Evolutionary conservation across 2,888 invertebrate species (phyloP).

Genomic region (Brachyopa scutellaris): DNA sequence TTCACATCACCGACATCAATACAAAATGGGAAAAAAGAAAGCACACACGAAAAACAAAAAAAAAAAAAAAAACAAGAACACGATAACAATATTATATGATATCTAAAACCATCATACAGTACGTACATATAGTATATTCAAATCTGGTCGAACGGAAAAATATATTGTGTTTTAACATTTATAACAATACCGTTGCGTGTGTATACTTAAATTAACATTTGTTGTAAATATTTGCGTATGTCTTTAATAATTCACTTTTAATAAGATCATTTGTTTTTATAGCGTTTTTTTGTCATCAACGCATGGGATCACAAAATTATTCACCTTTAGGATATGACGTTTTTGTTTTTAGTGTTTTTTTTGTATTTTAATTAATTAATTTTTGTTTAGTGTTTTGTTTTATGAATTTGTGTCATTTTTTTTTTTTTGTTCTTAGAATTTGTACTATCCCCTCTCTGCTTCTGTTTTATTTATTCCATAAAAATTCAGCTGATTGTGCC

Average conservation of each 20-base stretch:
- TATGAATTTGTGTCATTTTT: slow-evolving; percentile 6
- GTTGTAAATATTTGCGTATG: slow-evolving; percentile 10
- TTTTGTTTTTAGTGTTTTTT: neutral
- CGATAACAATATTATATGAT: slow-evolving; percentile 10
- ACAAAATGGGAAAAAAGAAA: neutral
- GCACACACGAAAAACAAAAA: slow-evolving; percentile 9
- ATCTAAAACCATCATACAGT: slow-evolving; percentile 6
- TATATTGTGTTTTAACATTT: slow-evolving; percentile 8
- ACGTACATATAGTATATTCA: too few species aligned
- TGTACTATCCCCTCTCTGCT: slow-evolving; percentile 20
- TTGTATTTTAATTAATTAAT: slow-evolving; percentile 16
- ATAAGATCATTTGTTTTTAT: neutral
- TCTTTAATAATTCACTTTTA: neutral
- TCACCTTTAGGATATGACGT: slow-evolving; percentile 43
- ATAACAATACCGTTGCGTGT: slow-evolving; percentile 12
- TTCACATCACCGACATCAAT: slow-evolving; percentile 10
- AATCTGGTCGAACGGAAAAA: neutral
- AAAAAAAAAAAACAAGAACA: slow-evolving; percentile 8
- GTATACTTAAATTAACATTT: slow-evolving; percentile 15
- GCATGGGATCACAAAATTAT: slow-evolving; percentile 44
- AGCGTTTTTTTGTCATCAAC: neutral
- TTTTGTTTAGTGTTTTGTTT: slow-evolving; percentile 23
- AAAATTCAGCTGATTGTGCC: slow-evolving; percentile 8
- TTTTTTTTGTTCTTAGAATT: neutral
- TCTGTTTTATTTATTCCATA: neutral